Evolutionary conservation across 64 coral and sea anemone genomes (phyloP).

Genomic region (Pocillopora damicornis): DNA sequence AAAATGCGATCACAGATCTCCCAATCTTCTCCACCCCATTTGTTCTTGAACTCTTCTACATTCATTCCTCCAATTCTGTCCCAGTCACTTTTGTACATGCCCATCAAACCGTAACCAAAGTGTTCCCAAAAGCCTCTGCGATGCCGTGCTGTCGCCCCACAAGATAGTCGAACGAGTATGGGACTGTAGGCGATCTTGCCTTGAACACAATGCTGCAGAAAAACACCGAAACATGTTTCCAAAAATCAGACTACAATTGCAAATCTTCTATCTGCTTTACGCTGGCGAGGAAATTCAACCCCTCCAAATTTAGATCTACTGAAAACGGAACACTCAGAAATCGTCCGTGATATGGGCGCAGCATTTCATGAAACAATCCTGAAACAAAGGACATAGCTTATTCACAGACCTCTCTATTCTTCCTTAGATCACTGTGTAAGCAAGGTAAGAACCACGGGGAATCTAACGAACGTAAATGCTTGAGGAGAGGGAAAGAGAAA

Average conservation of each 20-base stretch:
- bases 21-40: slow-evolving; percentile 91
- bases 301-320: too few species aligned
- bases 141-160: slow-evolving; percentile 27
- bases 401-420: too few species aligned
- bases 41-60: slow-evolving; percentile 45
- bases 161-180: slow-evolving; percentile 30
- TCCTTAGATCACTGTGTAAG: too few species aligned
- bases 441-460: too few species aligned
- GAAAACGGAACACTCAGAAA: too few species aligned
- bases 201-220: slow-evolving; percentile 56
- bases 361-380: too few species aligned
- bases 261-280: background rate
- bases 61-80: slow-evolving; percentile 87
- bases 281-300: too few species aligned
- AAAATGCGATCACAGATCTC: slow-evolving; percentile 80
- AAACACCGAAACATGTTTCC: background rate
- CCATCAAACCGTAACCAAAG: slow-evolving; percentile 66
- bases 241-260: background rate
- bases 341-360: too few species aligned
- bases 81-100: slow-evolving; percentile 92
- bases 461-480: too few species aligned
- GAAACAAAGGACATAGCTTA: too few species aligned
- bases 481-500: too few species aligned
- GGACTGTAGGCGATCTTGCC: slow-evolving; percentile 45
- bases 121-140: slow-evolving; percentile 45